Base-by-base conservation (phyloP, 2,113 vertebrate species). In the Circaetus cinerascens region DNA sequence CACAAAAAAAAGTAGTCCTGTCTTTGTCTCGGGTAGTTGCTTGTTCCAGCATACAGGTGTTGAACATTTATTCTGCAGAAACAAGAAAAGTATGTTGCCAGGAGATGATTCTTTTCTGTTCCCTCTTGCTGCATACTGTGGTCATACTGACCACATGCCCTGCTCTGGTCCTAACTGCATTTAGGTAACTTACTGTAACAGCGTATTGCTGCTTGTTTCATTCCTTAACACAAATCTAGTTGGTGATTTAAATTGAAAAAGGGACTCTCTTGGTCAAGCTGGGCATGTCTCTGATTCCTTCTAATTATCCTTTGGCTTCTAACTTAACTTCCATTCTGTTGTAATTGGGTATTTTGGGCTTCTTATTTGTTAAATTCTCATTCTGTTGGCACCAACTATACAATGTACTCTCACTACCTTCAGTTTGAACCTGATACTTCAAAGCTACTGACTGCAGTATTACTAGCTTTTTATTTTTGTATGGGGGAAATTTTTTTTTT, bases 371-470 rank as follows among this genome's bases (percentile, higher is more conserved):
- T 69, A 64, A 91, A 72, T 85, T 84, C 16, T 72, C 29, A 40
- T 78, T 85, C 34, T 73, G 0, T 90, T 90, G 56, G 36, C 53
- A 95, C 40, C 66, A 91, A 4, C 21, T 50, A 2, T 56, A 25
- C 41, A 38, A 12, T 23, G 13, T 75, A 48, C 45, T 90, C 48
- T 66, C 55, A 15, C 25, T 71, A 40, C 56, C 56, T 81, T 95
- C 66, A 68, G 43, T 88, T 90, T 82, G 81, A 94, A 88, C n/a
- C 45, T 93, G 36, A 51, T 86, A 76, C 69, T 90, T 95, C 88
- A 93, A 66, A 80, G 62, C 57, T 83, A n/a, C 71, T 76, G 59
- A 41, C 50, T 79, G 57, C 81, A 93, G 32, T 73, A 53, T 64
- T 64, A 29, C 15, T 72, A 29, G 9, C 50, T 62, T 85, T n/a